Base-by-base conservation (phyloP, 2,113 vertebrate genomes). In the Baryphthengus martii region DNA sequence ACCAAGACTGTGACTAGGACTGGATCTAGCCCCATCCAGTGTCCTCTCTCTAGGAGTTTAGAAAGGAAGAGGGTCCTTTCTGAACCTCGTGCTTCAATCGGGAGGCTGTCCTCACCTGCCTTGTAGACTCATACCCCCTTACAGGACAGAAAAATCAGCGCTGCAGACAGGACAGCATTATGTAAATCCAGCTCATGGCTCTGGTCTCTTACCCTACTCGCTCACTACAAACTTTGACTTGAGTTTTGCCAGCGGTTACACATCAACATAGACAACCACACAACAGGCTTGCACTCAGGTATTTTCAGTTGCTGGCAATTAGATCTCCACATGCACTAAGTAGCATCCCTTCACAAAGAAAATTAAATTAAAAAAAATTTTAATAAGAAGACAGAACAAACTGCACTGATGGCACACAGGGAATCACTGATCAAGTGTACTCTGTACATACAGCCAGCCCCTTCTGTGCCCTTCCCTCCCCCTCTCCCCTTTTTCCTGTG, bases 201-300 rank as follows among this genome's bases (percentile, higher is more conserved):
- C 49, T 28, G 28, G 15, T 20, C 28, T 58, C n/a, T 40, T 21
- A 19, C 5, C 17, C 33, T 62, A 7, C 45, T 53, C 7, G 2
- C 26, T 37, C 15, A 29, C 20, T 40, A 83, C 29, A 37, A 62
- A 49, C 53, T 37, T 42, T 16, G 67, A 42, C 40, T 77, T 73
- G 29, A 42, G 52, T 68, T 77, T 70, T 28, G 29, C 59, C 50
- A 20, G 25, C 0, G 2, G 3, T 59, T 59, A 23, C 0, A 1
- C 15, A 28, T 1, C 5, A 24, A 31, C 5, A 12, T 14, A 33
- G 4, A 23, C 20, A n/a, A 9, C 26, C 26, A 63, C 28, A 40
- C n/a, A 25, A 5, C 2, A 56, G 4, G 5, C 20, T 35, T 2
- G 13, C 37, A 20, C 39, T 59, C 49, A 1, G 15, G 11, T 63